Evolutionary conservation across 1,140 invertebrate genomes (phyloP), one percentile per base, ranked within the genome.

Genomic region (Schmidtea mediterranea): DNA sequence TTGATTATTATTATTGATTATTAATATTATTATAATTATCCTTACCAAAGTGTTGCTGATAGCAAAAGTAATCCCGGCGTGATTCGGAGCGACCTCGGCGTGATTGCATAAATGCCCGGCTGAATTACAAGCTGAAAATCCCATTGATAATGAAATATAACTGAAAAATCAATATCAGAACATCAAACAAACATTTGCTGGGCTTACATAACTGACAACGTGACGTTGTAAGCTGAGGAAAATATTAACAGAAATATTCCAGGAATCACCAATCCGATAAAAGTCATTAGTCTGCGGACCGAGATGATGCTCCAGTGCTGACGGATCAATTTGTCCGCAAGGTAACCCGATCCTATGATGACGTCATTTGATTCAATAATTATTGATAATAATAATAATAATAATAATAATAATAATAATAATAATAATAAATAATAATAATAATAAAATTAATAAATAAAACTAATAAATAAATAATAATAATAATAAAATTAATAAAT

Each of bases 41-140:
- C 69, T 66, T 65, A 76, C 74, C 50, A 79, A 67, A 15, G 77
- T 79, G 59, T 80, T 80, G 23, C 77, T 78, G 53, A 80, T 73
- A 18, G 77, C 77, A 65, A 80, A 80, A 46, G 77, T 79, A 32
- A 78, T 73, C 12, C 77, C 77, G 13, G 77, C 76, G 65, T 79
- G 75, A 67, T 77, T 77, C 1, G 77, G 77, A 2, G 77, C 77
- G 19, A 80, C 69, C 55, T 80, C 78, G 5, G 77, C 75, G 58
- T 80, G 78, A 61, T 80, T 80, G 57, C 75, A 76, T 12, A 80
- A 62, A 62, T 80, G 77, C 18, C 78, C 78, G 13, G 77, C 75
- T 36, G 77, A 77, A 59, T 79, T 80, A 56, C 75, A 77, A 0
- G 77, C 76, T 58, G 75, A 77, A 18, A 79, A 60, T 8, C 76